Percentiles rank a stretch among this genome's conserved stretches.
phyloP scores from a whole-genome alignment of 2,888 invertebrate genomes.

The Diplolepis rosae region DNA sequence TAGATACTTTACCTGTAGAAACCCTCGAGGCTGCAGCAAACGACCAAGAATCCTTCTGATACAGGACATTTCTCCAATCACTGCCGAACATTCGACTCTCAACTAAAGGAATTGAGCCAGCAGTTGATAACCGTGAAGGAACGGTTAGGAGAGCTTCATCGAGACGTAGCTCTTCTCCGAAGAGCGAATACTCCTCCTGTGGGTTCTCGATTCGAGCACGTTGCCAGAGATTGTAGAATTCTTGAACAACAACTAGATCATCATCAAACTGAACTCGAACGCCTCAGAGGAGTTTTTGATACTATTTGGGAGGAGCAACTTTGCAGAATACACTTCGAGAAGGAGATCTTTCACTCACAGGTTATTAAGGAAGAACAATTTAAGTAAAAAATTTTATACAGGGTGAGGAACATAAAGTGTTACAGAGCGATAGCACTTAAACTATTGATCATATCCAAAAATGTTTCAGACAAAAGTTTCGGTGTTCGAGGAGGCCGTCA shows the following conservation, averaged over 20 bases:
- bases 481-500: too few relatives aligned
- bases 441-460: too few relatives aligned
- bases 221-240: slow-evolving; percentile 77
- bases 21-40: slow-evolving; percentile 37
- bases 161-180: slow-evolving; percentile 81
- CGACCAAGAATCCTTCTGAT: slow-evolving; percentile 70
- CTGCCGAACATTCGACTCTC: slow-evolving; percentile 78
- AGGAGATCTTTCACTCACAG: slow-evolving; percentile 79
- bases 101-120: slow-evolving; percentile 78
- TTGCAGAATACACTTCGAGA: slow-evolving; percentile 82
- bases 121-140: slow-evolving; percentile 79
- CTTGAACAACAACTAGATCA: slow-evolving; percentile 79
- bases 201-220: slow-evolving; percentile 75
- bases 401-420: too few relatives aligned
- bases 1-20: slow-evolving; percentile 53
- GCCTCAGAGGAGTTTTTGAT: slow-evolving; percentile 78
- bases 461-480: too few relatives aligned
- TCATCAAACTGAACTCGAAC: slow-evolving; percentile 78
- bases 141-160: slow-evolving; percentile 80
- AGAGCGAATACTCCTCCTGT: slow-evolving; percentile 75
- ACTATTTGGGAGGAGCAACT: slow-evolving; percentile 84
- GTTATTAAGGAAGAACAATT: slow-evolving; percentile 61
- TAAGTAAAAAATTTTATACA: neutral
- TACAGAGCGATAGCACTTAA: too few relatives aligned
- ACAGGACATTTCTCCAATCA: slow-evolving; percentile 79